Evolutionary conservation across 2,797 vertebrate genomes (phyloP).

Genomic region (Falco berigora): DNA sequence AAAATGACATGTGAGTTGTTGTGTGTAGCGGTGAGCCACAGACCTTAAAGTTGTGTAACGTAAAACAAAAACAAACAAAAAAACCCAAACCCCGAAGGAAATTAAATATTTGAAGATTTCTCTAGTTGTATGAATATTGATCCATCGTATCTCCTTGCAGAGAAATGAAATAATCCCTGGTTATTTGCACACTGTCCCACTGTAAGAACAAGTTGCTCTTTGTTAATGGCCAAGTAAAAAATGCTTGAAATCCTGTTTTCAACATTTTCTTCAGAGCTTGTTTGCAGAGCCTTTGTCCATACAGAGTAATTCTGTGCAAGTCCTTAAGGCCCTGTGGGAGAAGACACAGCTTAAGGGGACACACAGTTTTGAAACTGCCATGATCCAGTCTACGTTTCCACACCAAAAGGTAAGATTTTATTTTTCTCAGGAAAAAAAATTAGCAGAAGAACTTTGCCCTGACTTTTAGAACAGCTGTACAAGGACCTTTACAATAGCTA

Average conservation of each 20-base stretch:
- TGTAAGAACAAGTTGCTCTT: background rate
- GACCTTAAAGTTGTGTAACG: background rate
- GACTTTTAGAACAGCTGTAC: background rate
- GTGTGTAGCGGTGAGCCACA: background rate
- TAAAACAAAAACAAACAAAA: background rate
- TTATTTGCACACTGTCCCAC: fast-evolving
- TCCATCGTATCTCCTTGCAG: fast-evolving
- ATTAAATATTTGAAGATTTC: background rate
- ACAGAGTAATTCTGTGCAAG: slow-evolving; percentile 77
- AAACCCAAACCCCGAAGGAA: background rate
- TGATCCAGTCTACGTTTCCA: slow-evolving; percentile 83
- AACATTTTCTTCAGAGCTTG: slow-evolving; percentile 74
- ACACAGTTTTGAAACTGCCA: slow-evolving; percentile 86
- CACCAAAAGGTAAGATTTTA: slow-evolving; percentile 79
- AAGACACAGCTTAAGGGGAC: slow-evolving; percentile 81
- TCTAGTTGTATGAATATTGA: background rate
- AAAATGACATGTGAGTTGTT: no score
- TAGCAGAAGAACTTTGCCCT: background rate
- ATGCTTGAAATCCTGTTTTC: background rate
- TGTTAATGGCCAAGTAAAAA: background rate
- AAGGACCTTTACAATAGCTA: background rate
- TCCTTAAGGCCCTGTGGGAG: slow-evolving; percentile 85
- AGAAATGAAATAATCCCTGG: background rate
- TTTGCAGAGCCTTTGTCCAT: slow-evolving; percentile 80
- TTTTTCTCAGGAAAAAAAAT: background rate